These are phyloP conservation scores for Brachypteracias leptosomus DNA, from an alignment of 2,113 vertebrate species.

Conservation along the genomic window DNA sequence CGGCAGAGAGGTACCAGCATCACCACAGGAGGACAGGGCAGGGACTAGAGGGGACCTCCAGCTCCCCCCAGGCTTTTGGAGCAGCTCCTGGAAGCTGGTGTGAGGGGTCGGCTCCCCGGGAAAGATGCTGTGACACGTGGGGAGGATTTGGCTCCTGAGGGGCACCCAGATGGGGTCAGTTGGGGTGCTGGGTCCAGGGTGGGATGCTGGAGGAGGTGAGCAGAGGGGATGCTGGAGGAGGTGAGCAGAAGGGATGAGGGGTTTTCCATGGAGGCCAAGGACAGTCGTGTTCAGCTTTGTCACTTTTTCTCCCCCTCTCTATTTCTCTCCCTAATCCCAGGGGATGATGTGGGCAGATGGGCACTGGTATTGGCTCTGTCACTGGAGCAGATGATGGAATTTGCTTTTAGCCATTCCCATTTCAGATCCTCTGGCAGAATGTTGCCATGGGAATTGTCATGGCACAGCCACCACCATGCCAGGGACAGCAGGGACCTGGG, in stretches of 20 bases:
- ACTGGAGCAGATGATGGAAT: not conserved
- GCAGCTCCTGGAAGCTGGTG: fast-evolving
- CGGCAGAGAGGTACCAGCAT: not conserved
- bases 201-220: no score
- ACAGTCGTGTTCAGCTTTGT: fast-evolving
- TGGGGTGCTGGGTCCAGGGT: not conserved
- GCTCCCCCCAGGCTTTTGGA: not conserved
- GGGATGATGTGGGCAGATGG: not conserved
- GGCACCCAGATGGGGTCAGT: no score
- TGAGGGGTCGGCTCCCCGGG: not conserved
- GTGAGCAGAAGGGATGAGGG: no score
- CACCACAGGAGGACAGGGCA: not conserved
- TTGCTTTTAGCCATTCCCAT: not conserved
- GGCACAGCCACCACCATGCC: fast-evolving
- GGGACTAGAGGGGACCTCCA: not conserved
- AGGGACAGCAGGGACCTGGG: not conserved
- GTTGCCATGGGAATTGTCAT: not conserved
- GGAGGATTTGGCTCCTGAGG: not conserved
- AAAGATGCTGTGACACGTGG: fast-evolving
- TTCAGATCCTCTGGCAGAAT: not conserved
- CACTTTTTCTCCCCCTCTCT: not conserved
- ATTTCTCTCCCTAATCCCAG: no score
- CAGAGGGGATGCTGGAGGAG: no score
- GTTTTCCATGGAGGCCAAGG: not conserved
- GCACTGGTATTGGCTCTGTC: not conserved